Conservation (phyloP, 2,797 vertebrate genomes). For the Arctocebus calabarensis region DNA sequence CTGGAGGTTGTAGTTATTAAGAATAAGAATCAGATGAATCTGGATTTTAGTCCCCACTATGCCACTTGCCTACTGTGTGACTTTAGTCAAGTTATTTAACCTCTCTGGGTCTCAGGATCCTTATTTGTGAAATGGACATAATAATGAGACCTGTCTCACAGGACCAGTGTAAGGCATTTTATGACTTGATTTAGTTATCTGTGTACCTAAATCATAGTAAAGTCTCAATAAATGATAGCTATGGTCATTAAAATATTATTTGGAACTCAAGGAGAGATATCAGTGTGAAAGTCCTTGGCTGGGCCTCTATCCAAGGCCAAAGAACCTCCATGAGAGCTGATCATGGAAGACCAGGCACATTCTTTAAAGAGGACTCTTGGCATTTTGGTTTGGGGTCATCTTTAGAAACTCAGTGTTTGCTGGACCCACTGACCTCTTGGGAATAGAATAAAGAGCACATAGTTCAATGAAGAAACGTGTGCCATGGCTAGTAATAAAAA, state of each 20-base stretch:
- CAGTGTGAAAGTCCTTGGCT: background rate
- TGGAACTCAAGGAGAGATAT: background rate
- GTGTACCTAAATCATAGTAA: background rate
- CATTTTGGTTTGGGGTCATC: background rate
- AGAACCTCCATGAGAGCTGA: background rate
- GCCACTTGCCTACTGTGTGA: background rate
- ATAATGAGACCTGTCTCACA: background rate
- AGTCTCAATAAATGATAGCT: background rate
- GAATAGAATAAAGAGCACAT: background rate
- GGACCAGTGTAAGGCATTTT: background rate
- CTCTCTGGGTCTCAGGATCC: background rate
- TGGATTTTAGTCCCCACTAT: background rate
- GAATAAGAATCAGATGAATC: slow-evolving; percentile 26
- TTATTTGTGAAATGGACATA: slow-evolving; percentile 10
- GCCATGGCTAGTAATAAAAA: background rate
- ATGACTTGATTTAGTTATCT: background rate
- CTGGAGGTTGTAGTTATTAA: background rate
- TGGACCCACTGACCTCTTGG: background rate
- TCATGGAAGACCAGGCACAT: background rate
- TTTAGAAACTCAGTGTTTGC: background rate
- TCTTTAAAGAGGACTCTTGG: background rate
- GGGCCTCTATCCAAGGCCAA: background rate
- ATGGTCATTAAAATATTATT: background rate
- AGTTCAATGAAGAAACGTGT: background rate
- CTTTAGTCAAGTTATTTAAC: slow-evolving; percentile 32